Percentiles rank a stretch among this genome's conserved stretches.
Evolutionary conservation across 2,888 invertebrate species (phyloP).

Genomic region (Ashinkailepas kermadecensis): DNA sequence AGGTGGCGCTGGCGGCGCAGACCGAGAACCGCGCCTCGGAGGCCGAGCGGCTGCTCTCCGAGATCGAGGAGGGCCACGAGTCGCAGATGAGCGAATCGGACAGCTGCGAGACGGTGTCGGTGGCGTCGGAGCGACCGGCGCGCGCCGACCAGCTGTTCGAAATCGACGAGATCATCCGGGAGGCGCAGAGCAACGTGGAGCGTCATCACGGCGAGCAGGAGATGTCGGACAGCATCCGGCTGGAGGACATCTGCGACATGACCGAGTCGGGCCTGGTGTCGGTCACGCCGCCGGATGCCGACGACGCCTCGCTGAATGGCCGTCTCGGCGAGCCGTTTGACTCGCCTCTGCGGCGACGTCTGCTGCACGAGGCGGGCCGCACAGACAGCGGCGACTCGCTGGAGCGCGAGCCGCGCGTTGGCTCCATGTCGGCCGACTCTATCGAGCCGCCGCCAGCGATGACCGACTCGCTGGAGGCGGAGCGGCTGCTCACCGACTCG

Average conservation of each 20-base stretch:
- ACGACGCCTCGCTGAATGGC: not conserved
- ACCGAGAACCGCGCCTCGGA: slow-evolving; percentile 76
- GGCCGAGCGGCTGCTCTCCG: slow-evolving; percentile 65
- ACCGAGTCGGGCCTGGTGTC: slow-evolving; percentile 27
- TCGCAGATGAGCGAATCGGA: slow-evolving; percentile 49
- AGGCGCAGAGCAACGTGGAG: slow-evolving; percentile 59
- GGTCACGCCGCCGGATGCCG: not conserved
- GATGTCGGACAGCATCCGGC: slow-evolving; percentile 27
- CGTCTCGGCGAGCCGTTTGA: not conserved
- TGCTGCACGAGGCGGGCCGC: not conserved
- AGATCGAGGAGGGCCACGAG: slow-evolving; percentile 45
- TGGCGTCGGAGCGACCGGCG: slow-evolving; percentile 46
- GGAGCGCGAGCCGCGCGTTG: slow-evolving; percentile 20
- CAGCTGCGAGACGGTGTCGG: slow-evolving; percentile 54
- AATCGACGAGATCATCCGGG: slow-evolving; percentile 59
- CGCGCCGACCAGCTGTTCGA: slow-evolving; percentile 57
- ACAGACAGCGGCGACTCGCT: not conserved
- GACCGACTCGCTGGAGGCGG: slow-evolving; percentile 2
- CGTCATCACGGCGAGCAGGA: slow-evolving; percentile 43
- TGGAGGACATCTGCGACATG: slow-evolving; percentile 31
- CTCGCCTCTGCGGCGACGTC: not conserved
- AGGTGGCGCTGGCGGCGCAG: slow-evolving; percentile 72
- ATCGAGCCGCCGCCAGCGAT: slow-evolving; percentile 15
- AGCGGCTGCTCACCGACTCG: slow-evolving; percentile 21
- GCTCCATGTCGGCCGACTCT: slow-evolving; percentile 28